Evolutionary conservation across 2,113 vertebrate species (phyloP), one percentile per base, ranked within the genome.

Genomic region (Pitta sordida): DNA sequence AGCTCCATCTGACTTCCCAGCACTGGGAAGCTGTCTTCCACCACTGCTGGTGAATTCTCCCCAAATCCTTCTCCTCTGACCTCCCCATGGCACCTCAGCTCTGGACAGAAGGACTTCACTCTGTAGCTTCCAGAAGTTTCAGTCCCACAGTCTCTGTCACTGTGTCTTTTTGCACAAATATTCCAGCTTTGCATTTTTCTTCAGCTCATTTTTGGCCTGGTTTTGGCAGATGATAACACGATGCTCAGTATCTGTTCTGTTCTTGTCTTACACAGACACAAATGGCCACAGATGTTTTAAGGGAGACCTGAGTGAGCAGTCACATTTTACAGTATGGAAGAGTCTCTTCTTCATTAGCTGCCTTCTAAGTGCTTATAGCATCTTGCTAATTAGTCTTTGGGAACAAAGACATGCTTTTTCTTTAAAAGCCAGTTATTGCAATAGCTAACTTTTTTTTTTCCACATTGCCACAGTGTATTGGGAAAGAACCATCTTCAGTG

Each of bases 371-470:
- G 34, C 71, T 80, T 43, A 59, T 0, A 63, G 70, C 85, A 51
- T 69, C 81, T 76, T 73, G 59, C 70, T 92, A 87, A 94, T 95
- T 91, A 96, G 84, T 83, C 93, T 86, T 87, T 4, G 7, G 63
- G 78, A 93, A 62, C 59, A 91, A 88, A 92, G 67, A 52, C 34
- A 30, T 63, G 29, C 48, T 75, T 56, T 70, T 89, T 46, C 64
- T 89, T 89, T 80, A 79, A 76, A 86, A 92, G 49, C 26, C 39
- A 20, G 53, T 64, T 82, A 73, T 21, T 82, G 46, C 70, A 73
- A 63, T 34, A 93, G 53, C 67, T 48, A 27, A 37, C 16, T 6
- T 49, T 67, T 34, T 73, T 58, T 49, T 75, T 73, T 39, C 43
- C 10, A 15, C n/a, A 37, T 62, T 84, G 52, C 37, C 34, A 46